phyloP scores from a whole-genome alignment of 2,797 vertebrate genomes.

The Cossypha heuglini region DNA sequence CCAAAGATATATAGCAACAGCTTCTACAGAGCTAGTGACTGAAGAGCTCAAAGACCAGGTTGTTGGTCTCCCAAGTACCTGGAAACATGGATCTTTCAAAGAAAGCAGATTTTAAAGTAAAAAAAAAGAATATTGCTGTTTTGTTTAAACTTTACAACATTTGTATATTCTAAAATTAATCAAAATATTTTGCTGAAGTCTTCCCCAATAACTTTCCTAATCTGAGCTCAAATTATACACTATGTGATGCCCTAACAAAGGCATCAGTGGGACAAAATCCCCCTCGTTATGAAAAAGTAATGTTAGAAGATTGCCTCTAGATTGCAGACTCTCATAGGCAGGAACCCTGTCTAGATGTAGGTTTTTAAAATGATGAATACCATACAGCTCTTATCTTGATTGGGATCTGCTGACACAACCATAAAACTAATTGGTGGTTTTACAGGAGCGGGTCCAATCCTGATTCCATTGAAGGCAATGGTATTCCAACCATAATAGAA shows the following conservation, averaged over 20 bases:
- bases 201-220: not conserved
- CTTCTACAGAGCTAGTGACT: not conserved
- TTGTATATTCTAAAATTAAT: not conserved
- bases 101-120: not conserved
- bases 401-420: not conserved
- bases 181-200: not conserved
- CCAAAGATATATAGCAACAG: not conserved
- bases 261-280: not conserved
- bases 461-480: not conserved
- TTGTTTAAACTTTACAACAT: not conserved
- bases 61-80: not conserved
- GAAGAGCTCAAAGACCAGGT: not conserved
- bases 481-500: not conserved
- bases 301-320: not conserved
- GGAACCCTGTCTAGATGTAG: not conserved
- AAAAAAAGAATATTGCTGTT: not conserved
- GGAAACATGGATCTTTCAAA: not conserved
- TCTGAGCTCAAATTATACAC: not conserved
- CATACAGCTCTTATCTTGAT: conserved; percentile 10
- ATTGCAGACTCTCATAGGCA: not conserved
- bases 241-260: not conserved
- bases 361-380: not conserved
- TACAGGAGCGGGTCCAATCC: not conserved
- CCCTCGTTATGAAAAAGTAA: not conserved
- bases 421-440: conserved; percentile 37